Evolutionary conservation across 2,888 invertebrate genomes (phyloP), one percentile per base, ranked within the genome.

Genomic region (Apeira syringaria): DNA sequence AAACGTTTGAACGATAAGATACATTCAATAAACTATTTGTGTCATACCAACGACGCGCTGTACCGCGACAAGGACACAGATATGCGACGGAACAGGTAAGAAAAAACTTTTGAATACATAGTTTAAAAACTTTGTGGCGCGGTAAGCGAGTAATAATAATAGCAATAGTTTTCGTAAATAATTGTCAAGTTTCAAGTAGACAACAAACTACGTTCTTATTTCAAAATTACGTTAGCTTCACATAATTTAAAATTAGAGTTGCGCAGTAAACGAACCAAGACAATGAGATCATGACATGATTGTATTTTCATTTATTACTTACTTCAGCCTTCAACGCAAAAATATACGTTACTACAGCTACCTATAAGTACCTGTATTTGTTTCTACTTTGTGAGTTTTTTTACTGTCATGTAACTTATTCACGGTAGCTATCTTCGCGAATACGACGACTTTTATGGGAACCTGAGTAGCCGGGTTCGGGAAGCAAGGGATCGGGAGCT

Each of bases 401-500:
- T 34, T 39, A 38, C 26, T 38, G 12, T 38, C 26, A 38, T 34
- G 33, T 34, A 44, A 61, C 67, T 59, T 79, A 73, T 79, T 77
- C 61, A 68, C 61, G 68, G 59, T 83, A 87, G 82, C 76, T 80
- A 70, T 62, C 74, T 73, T 47, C 80, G 78, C 53, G 84, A 86
- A 47, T 80, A 77, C 53, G 84, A 86, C 59, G 83, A 84, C 60
- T 76, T 73, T 81, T 77, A 75, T 68, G 85, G 76, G 64, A 80
- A 77, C 73, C 68, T 78, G 69, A 59, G 70, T 68, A 80, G 69
- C 81, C 91, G 93, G 79, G 90, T 92, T 70, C 92, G 93, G 75
- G 94, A 94, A 77, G 91, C 92, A 59, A 93, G 93, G 90, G 94
- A 94, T 89, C 93, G 93, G 90, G 94, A 94, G 90, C 92, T 94